Evolutionary conservation across 2,797 vertebrate genomes (phyloP), one percentile per base, ranked within the genome.

Genomic region (Rousettus madagascariensis): DNA sequence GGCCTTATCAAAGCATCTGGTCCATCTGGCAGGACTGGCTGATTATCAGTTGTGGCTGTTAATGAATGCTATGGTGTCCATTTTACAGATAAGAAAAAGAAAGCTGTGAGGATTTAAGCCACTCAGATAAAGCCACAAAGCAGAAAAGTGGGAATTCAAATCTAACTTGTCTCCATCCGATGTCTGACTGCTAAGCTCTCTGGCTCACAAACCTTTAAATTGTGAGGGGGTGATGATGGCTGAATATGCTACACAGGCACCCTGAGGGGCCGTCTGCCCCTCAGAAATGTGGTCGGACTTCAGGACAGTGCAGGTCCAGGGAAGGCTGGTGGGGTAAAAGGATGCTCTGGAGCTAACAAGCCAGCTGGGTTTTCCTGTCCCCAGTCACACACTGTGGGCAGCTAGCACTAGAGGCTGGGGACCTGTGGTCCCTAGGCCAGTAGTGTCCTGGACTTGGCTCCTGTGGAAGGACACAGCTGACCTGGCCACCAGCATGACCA

Each of bases 381-480:
- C 16, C 6, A 49, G 26, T 46, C 77, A 33, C 15, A 15, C 2
- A 0, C 17, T 15, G 41, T 3, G 33, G 65, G 71, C 65, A 89
- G 43, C 63, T 46, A 46, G 46, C 49, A 30, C 0, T 19, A 13
- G 53, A 82, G 30, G 20, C 43, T 2, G 2, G 65, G 22, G n/a
- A 8, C 24, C 59, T 5, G 0, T 0, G 41, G 65, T 24, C 33
- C 51, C 24, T 41, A 57, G 41, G 83, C n/a, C 33, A 49, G 51
- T 65, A 38, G 86, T n/a, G 13, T 65, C 71, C n/a, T 36, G 51
- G 87, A 94, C 69, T 94, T 95, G 96, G 95, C 0, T 77, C 86
- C 63, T 89, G 63, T 51, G 65, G 24, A 59, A 93, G 71, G 79
- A 74, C 12, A 16, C 26, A 94, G 46, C 26, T 63, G 69, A 41